phyloP scores from a whole-genome alignment of 2,797 vertebrate species.

The Catostomus latipinnis region DNA sequence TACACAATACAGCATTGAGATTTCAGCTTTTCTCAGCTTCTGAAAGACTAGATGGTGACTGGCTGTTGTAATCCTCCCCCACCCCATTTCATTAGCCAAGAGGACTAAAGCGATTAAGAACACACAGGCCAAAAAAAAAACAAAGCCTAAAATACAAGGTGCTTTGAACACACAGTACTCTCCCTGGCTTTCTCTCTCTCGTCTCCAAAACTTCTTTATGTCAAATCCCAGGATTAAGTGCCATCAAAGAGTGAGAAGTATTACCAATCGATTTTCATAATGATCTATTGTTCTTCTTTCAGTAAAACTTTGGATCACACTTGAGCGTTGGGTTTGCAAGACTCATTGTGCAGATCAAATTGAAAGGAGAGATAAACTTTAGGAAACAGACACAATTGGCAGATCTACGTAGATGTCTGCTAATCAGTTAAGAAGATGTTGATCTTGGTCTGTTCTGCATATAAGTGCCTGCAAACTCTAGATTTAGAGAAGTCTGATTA shows the following conservation, averaged over 20 bases:
- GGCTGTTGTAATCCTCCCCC: conserved; percentile 78
- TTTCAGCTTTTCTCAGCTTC: conserved; percentile 28
- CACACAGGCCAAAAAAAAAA: conserved; percentile 69
- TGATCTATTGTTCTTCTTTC: conserved; percentile 74
- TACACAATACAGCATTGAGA: conserved; percentile 39
- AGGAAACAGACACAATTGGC: neutral
- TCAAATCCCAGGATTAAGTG: conserved; percentile 81
- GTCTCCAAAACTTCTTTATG: conserved; percentile 51
- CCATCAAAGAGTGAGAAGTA: conserved; percentile 82
- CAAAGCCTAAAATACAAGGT: conserved; percentile 57
- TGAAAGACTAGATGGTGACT: conserved; percentile 42
- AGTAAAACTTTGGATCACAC: conserved; percentile 74
- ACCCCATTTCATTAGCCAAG: conserved; percentile 82
- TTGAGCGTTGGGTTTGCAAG: conserved; percentile 60
- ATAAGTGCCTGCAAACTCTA: conserved; percentile 73
- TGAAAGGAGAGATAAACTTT: conserved; percentile 49
- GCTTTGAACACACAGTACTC: conserved; percentile 37
- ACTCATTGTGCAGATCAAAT: conserved; percentile 70
- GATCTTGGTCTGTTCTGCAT: conserved; percentile 64
- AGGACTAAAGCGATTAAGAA: conserved; percentile 83
- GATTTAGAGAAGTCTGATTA: conserved; percentile 76
- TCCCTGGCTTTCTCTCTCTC: conserved; percentile 56
- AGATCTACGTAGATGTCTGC: conserved; percentile 50
- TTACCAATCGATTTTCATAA: conserved; percentile 83
- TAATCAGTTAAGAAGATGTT: conserved; percentile 76